phyloP scores from a whole-genome alignment of 2,797 vertebrate genomes.

The Rhincodon typus region DNA sequence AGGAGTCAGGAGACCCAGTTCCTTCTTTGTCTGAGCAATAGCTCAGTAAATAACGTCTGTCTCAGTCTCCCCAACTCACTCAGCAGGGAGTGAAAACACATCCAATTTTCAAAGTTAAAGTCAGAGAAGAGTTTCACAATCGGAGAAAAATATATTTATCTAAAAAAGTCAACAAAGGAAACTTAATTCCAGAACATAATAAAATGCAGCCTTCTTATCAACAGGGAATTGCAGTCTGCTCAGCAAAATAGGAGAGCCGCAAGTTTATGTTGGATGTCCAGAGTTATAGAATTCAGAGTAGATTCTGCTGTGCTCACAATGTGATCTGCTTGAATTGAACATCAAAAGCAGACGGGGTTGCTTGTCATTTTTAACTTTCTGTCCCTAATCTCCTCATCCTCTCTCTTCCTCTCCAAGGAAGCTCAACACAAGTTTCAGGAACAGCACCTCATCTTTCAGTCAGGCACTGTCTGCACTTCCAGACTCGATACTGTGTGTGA shows the following conservation, averaged over 20 bases:
- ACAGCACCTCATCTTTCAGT: no score
- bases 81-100: not conserved
- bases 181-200: not conserved
- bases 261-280: not conserved
- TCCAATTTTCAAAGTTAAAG: not conserved
- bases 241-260: not conserved
- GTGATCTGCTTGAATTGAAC: no score
- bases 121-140: not conserved
- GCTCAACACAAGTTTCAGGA: no score
- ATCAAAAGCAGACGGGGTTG: no score
- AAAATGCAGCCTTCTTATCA: not conserved
- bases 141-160: not conserved
- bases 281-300: not conserved
- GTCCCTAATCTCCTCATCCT: no score
- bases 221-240: not conserved
- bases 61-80: not conserved
- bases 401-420: no score
- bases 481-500: no score
- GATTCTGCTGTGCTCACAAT: no score
- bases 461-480: no score
- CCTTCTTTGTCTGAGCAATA: not conserved
- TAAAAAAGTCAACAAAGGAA: not conserved
- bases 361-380: no score
- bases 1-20: no score
- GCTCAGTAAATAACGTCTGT: not conserved